Base-by-base conservation (phyloP, 2,888 invertebrate species). In the Hemithea aestivaria region DNA sequence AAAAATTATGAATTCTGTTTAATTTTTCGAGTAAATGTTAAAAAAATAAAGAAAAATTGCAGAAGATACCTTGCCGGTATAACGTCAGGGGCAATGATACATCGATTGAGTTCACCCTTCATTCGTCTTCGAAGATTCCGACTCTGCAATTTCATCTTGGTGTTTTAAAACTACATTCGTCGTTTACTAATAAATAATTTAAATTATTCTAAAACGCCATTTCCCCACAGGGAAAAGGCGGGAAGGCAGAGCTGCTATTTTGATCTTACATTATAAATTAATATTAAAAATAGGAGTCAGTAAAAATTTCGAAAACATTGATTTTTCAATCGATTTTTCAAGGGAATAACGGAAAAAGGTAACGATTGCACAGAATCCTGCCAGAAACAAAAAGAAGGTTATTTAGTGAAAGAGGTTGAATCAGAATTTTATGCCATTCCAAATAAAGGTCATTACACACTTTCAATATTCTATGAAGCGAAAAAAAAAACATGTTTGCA, bases 51-150 rank as follows among this genome's bases (percentile, higher is more conserved):
- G n/a, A n/a, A n/a, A n/a, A n/a, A n/a, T n/a, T n/a, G n/a, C n/a
- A n/a, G n/a, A n/a, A n/a, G n/a, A n/a, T 58, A 81, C 83, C 73
- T 69, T 28, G 66, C 73, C 24, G 75, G 48, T 20, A 81, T 60
- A 10, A 73, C 57, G 44, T 75, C 70, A 0, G 79, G 73, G 7
- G 83, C 75, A 29, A 57, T 57, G 25, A 82, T 59, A 21, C 58
- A 51, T 35, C 45, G 58, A 53, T 80, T 73, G 36, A 82, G 74
- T 23, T 69, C 56, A 9, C 66, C 71, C 40, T 39, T 76, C 78
- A 80, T 81, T 29, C 1, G 23, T 20, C 62, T 66, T 62, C 53
- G 47, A 48, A 67, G 73, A 70, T 75, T 73, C 40, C 1, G 23
- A 21, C 62, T 66, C 62, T 53, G 48, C 48, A 67, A 73, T 70